Conservation (phyloP, 2,797 vertebrate genomes). For the Dicrostonyx torquatus region DNA sequence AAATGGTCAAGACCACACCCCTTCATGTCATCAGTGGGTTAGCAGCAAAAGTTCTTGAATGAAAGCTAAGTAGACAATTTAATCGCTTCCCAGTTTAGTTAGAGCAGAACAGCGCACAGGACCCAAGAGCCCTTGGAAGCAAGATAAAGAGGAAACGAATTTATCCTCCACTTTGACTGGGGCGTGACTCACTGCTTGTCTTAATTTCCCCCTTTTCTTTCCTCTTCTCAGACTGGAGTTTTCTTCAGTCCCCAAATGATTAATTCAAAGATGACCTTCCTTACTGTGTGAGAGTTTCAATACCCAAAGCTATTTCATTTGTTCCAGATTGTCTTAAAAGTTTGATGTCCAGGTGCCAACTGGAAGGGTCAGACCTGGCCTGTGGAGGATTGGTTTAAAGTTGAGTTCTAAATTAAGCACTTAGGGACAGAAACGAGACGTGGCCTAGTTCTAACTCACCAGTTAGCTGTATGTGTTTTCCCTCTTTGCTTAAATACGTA, state of each 20-base stretch:
- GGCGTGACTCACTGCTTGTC: neutral
- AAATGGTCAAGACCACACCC: too few species aligned
- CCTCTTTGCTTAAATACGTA: constrained; percentile 68
- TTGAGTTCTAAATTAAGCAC: constrained; percentile 77
- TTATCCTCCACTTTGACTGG: neutral
- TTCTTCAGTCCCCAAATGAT: constrained; percentile 52
- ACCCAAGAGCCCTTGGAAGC: neutral
- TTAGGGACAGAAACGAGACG: constrained; percentile 69
- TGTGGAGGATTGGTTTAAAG: constrained; percentile 78
- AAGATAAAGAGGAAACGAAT: neutral
- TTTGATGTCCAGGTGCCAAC: constrained; percentile 72
- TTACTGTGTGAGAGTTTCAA: constrained; percentile 55
- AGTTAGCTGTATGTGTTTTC: constrained; percentile 61
- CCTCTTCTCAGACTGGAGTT: constrained; percentile 29
- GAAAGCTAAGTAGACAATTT: neutral
- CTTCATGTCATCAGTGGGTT: neutral
- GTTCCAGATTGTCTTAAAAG: constrained; percentile 77
- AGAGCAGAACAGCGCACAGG: neutral
- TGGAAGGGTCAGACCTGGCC: constrained; percentile 72
- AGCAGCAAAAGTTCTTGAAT: neutral
- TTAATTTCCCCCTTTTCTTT: neutral
- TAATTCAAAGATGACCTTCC: constrained; percentile 71
- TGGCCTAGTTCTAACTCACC: constrained; percentile 76
- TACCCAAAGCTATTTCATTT: constrained; percentile 74
- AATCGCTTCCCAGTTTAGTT: neutral